phyloP scores from a whole-genome alignment of 2,113 vertebrate genomes.

The Podarcis raffonei region DNA sequence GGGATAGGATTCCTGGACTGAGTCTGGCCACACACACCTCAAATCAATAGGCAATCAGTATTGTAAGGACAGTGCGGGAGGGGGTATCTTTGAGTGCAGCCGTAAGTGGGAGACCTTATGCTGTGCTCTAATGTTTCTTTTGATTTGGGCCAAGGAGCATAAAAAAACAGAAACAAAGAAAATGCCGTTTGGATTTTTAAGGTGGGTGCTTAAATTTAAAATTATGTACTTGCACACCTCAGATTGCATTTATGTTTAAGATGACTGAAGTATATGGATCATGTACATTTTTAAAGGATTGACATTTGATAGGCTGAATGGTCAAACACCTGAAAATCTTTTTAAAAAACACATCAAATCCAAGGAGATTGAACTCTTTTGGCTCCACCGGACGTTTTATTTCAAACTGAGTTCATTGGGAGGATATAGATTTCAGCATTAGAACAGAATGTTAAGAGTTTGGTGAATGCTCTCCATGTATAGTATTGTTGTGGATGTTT shows the following conservation, averaged over 20 bases:
- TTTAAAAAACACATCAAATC: background rate
- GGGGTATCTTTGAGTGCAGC: background rate
- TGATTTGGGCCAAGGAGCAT: background rate
- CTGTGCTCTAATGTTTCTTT: background rate
- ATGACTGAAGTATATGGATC: background rate
- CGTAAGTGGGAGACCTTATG: background rate
- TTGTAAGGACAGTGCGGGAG: background rate
- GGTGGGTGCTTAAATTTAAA: background rate
- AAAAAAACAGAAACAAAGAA: background rate
- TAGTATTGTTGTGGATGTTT: background rate
- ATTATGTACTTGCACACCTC: background rate
- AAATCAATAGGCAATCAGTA: background rate
- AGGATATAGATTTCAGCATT: background rate
- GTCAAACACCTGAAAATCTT: background rate
- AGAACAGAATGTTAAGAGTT: background rate
- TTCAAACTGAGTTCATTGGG: background rate
- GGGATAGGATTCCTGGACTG: no score
- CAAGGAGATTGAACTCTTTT: background rate
- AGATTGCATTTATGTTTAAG: background rate
- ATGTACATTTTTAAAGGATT: background rate
- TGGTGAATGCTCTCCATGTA: background rate
- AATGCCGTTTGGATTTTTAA: constrained; percentile 3
- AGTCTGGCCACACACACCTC: background rate
- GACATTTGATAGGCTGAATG: background rate
- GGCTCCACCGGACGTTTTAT: background rate